Percentiles rank a stretch among this genome's conserved stretches.
These are phyloP conservation scores for Tinea semifulvella DNA, from an alignment of 2,888 invertebrate species.

Conservation along the genomic window DNA sequence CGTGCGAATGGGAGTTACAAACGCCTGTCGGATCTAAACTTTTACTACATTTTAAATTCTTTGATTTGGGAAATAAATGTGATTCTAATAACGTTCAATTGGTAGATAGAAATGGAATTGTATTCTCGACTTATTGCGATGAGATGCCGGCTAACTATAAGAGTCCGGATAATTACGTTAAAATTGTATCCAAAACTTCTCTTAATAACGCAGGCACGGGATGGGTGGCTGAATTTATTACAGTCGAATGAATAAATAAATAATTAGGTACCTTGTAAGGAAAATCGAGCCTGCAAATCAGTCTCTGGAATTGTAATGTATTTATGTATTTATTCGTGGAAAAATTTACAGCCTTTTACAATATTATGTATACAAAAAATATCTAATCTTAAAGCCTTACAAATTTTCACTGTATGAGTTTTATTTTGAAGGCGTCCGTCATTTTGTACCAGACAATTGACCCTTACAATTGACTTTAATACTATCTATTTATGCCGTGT, in stretches of 20 bases:
- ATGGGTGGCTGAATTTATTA: slow-evolving; percentile 64
- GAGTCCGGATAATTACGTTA: slow-evolving; percentile 61
- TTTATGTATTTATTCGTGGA: no score
- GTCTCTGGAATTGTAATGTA: no score
- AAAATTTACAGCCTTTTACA: no score
- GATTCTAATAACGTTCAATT: slow-evolving; percentile 72
- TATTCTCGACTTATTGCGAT: slow-evolving; percentile 50
- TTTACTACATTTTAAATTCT: slow-evolving; percentile 43
- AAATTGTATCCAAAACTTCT: slow-evolving; percentile 71
- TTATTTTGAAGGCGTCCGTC: no score
- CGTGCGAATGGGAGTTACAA: slow-evolving; percentile 51
- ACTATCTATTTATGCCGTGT: no score
- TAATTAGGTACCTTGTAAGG: neutral
- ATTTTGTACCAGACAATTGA: no score
- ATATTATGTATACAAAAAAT: no score
- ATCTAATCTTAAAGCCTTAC: no score
- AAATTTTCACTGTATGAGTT: no score
- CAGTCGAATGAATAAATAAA: slow-evolving; percentile 7
- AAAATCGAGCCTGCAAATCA: no score
- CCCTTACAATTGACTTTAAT: no score
- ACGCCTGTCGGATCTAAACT: slow-evolving; percentile 38
- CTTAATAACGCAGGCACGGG: slow-evolving; percentile 77
- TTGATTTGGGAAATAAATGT: slow-evolving; percentile 74
- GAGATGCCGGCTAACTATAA: slow-evolving; percentile 68
- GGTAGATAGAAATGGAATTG: slow-evolving; percentile 50